A percentile compares a stretch with the other conserved stretches of the same genome.
Conservation (phyloP, 2,113 vertebrate species). For the Elachura formosa region DNA sequence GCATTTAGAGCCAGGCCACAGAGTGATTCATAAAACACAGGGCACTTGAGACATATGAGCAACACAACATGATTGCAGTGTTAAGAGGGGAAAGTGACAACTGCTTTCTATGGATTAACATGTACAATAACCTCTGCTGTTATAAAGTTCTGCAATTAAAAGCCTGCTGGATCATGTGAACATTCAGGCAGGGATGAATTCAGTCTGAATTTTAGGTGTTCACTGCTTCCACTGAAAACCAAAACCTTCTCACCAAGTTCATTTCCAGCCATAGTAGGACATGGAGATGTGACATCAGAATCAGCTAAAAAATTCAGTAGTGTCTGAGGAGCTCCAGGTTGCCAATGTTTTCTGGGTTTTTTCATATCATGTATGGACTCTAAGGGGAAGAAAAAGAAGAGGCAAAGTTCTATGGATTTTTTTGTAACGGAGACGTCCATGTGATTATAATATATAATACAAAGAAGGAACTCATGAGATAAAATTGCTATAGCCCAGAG, state of each 20-base stretch:
- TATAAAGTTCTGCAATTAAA: not conserved
- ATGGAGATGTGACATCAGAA: slow-evolving; percentile 63
- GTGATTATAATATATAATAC: not conserved
- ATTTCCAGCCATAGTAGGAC: not conserved
- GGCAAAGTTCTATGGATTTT: not conserved
- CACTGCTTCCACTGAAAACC: not conserved
- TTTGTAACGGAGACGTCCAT: not conserved
- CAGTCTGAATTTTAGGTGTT: not conserved
- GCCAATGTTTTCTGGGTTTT: slow-evolving; percentile 70
- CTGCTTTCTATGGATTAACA: not conserved
- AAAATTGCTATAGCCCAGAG: not conserved
- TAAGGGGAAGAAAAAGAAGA: not conserved
- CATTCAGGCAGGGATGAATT: not conserved
- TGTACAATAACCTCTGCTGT: not conserved
- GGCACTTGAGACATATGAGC: rapidly evolving
- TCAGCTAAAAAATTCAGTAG: slow-evolving; percentile 71
- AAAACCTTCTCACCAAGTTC: not conserved
- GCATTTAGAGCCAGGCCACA: not conserved
- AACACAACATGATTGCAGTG: not conserved
- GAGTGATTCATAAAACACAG: not conserved
- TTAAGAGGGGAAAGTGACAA: not conserved
- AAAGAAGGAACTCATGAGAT: not conserved
- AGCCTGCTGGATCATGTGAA: not conserved
- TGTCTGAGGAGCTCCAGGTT: slow-evolving; percentile 66
- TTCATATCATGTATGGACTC: not conserved